phyloP scores from a whole-genome alignment of 2,113 vertebrate species.

The Prionailurus viverrinus region DNA sequence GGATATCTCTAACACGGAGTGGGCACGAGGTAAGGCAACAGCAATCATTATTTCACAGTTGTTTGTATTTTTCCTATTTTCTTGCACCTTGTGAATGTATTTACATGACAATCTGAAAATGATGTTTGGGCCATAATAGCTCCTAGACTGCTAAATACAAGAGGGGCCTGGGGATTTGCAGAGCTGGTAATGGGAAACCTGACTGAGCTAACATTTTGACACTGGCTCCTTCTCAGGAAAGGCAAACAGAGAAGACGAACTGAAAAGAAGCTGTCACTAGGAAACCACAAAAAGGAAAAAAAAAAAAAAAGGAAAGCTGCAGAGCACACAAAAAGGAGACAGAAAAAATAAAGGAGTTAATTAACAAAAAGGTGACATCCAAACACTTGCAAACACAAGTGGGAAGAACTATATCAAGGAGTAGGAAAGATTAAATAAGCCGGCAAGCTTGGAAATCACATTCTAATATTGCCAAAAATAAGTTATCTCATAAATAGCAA shows the following conservation, averaged over 20 bases:
- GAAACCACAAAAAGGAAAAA: slow-evolving; percentile 55
- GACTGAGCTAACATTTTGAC: slow-evolving; percentile 85
- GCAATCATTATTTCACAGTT: slow-evolving; percentile 87
- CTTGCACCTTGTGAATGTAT: slow-evolving; percentile 86
- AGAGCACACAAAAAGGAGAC: slow-evolving; percentile 60
- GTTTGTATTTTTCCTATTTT: slow-evolving; percentile 79
- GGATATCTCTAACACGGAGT: slow-evolving; percentile 76
- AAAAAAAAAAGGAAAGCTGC: slow-evolving; percentile 2
- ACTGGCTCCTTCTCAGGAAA: slow-evolving; percentile 80
- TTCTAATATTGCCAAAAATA: slow-evolving; percentile 28
- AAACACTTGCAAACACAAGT: slow-evolving; percentile 50
- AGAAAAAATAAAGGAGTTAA: slow-evolving; percentile 73
- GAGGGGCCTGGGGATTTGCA: slow-evolving; percentile 84
- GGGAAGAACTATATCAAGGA: slow-evolving; percentile 34
- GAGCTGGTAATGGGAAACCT: slow-evolving; percentile 85
- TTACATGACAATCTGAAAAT: slow-evolving; percentile 90
- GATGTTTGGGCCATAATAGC: slow-evolving; percentile 82
- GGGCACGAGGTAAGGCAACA: slow-evolving; percentile 57
- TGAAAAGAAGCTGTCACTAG: slow-evolving; percentile 79
- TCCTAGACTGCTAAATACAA: slow-evolving; percentile 84
- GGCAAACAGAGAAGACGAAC: slow-evolving; percentile 71
- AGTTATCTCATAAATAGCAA: not conserved
- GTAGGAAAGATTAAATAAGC: slow-evolving; percentile 50
- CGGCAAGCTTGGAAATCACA: not conserved
- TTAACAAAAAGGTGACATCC: slow-evolving; percentile 68